These are phyloP conservation scores for Drosophila funebris DNA, from an alignment of 1,140 invertebrate species.

Conservation along the genomic window DNA sequence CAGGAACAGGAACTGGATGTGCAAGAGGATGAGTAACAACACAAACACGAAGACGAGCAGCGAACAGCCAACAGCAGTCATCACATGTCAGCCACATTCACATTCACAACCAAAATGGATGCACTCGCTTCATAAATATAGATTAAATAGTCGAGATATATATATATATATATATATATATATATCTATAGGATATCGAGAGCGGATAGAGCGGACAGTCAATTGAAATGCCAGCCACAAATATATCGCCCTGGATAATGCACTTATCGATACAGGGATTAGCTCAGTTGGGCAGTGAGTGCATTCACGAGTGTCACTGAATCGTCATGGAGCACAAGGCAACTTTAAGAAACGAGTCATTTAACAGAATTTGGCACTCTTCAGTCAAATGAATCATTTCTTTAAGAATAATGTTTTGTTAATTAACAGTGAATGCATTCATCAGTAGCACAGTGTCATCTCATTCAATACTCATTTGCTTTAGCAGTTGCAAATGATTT, in stretches of 20 bases:
- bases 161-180: not conserved
- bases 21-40: not conserved
- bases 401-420: too few relatives aligned
- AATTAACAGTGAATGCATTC: too few relatives aligned
- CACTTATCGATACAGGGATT: not conserved
- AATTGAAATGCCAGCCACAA: constrained; percentile 14
- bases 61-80: constrained; percentile 18
- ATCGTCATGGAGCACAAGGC: not conserved
- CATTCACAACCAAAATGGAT: constrained; percentile 7
- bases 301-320: not conserved
- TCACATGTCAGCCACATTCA: constrained; percentile 30
- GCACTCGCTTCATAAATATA: constrained; percentile 68
- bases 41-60: not conserved
- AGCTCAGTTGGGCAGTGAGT: not conserved
- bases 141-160: constrained; percentile 43
- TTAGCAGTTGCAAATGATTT: too few relatives aligned
- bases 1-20: not conserved
- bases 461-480: too few relatives aligned
- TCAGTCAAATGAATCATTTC: too few relatives aligned
- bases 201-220: not conserved
- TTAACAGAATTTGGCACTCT: too few relatives aligned
- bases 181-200: not conserved
- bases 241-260: not conserved
- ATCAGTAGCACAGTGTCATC: too few relatives aligned
- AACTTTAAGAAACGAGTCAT: too few relatives aligned